phyloP scores from a whole-genome alignment of 2,888 invertebrate species.

The Archaeoteleia sp. region DNA sequence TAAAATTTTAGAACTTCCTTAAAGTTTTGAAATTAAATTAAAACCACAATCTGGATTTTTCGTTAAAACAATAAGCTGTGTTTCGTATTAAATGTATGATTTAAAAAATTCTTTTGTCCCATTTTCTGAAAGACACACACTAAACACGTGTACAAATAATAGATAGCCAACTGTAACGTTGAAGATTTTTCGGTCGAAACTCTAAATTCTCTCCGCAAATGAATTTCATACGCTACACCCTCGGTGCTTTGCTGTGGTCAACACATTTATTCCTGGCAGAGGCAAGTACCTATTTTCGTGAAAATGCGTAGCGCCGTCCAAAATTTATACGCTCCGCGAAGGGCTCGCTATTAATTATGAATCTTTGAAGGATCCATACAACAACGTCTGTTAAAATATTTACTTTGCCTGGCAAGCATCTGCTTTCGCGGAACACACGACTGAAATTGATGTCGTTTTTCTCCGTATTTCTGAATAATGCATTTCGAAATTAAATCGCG shows the following conservation, averaged over 20 bases:
- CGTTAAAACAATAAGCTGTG: too few species aligned
- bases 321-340: conserved; percentile 28
- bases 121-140: too few species aligned
- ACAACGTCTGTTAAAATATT: conserved; percentile 30
- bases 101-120: too few species aligned
- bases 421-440: conserved; percentile 15
- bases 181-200: not conserved
- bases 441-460: conserved; percentile 30
- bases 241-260: conserved; percentile 14
- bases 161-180: not conserved
- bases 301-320: conserved; percentile 21
- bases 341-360: conserved; percentile 39
- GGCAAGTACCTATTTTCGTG: conserved; percentile 17
- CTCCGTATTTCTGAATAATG: conserved; percentile 13
- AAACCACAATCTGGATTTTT: too few species aligned
- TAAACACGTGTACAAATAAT: too few species aligned
- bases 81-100: too few species aligned
- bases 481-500: conserved; percentile 15
- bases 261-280: conserved; percentile 16
- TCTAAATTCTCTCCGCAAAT: conserved; percentile 1
- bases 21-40: too few species aligned
- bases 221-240: conserved; percentile 3
- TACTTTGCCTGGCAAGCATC: conserved; percentile 29
- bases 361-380: conserved; percentile 35
- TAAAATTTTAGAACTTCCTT: too few species aligned